Conservation (phyloP, 2,797 vertebrate genomes). For the Yasuhikotakia modesta region DNA sequence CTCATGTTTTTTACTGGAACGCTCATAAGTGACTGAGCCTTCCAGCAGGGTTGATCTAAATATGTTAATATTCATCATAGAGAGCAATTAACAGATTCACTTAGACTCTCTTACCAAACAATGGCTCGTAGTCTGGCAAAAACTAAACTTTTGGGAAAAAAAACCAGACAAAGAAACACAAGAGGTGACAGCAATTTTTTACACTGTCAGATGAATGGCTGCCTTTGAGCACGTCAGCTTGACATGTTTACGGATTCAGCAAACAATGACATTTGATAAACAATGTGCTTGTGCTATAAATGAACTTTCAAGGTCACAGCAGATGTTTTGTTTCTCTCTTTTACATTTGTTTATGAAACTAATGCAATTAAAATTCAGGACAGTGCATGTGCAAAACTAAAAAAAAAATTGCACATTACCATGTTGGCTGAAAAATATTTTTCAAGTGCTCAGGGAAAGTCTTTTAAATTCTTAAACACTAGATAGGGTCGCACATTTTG, state of each 20-base stretch:
- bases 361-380: constrained; percentile 23
- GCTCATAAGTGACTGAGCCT: background rate
- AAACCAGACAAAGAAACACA: constrained; percentile 32
- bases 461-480: constrained; percentile 47
- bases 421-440: background rate
- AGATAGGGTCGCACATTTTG: constrained; percentile 47
- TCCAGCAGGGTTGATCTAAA: constrained; percentile 25
- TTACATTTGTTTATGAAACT: constrained; percentile 11
- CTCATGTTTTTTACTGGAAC: background rate
- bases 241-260: constrained; percentile 53
- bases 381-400: background rate
- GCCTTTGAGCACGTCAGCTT: constrained; percentile 47
- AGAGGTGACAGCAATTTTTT: constrained; percentile 43
- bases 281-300: constrained; percentile 51
- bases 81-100: constrained; percentile 17
- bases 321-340: constrained; percentile 17
- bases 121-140: constrained; percentile 37
- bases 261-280: constrained; percentile 45
- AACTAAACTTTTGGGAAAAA: constrained; percentile 30
- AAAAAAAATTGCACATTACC: background rate
- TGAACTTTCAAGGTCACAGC: constrained; percentile 45
- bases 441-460: constrained; percentile 42
- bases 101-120: constrained; percentile 15
- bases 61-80: constrained; percentile 18
- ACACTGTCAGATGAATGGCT: constrained; percentile 42